phyloP scores from a whole-genome alignment of 2,113 vertebrate genomes.

The Sus scrofa region DNA sequence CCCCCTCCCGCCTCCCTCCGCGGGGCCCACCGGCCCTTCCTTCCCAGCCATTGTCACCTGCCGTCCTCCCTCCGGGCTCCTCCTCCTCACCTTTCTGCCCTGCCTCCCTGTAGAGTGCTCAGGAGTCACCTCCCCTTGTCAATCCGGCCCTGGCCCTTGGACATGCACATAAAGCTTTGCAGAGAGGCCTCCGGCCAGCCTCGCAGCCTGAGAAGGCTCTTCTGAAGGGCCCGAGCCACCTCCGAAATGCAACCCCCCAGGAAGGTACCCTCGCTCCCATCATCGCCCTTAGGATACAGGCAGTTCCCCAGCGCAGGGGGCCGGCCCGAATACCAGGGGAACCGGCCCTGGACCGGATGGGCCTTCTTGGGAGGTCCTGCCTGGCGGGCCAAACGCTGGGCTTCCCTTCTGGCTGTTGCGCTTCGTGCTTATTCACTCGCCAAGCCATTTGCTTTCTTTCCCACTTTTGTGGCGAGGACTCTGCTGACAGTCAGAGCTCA shows the following conservation, averaged over 20 bases:
- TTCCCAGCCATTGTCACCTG: not conserved
- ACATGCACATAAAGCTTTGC: not conserved
- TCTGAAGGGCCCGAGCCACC: not conserved
- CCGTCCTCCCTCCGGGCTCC: too few species aligned
- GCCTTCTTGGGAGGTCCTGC: not conserved
- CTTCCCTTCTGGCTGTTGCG: not conserved
- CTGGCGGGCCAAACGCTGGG: not conserved
- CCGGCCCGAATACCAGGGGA: too few species aligned
- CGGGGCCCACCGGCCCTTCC: not conserved
- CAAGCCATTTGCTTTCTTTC: not conserved
- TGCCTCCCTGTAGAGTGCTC: not conserved
- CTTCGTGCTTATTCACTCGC: not conserved
- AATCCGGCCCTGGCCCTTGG: not conserved
- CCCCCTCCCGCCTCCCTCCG: not conserved
- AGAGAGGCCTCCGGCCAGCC: not conserved
- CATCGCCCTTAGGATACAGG: not conserved
- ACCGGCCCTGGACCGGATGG: rapidly evolving
- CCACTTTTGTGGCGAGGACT: not conserved
- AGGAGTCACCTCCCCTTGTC: not conserved
- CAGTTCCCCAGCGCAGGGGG: not conserved
- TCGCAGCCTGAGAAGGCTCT: not conserved
- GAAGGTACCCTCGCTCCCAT: not conserved
- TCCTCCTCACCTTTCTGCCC: too few species aligned
- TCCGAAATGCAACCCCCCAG: not conserved
- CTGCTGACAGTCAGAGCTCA: not conserved